These are phyloP conservation scores for Rhagoletis zephyria DNA, from an alignment of 1,140 invertebrate species.

Conservation along the genomic window DNA sequence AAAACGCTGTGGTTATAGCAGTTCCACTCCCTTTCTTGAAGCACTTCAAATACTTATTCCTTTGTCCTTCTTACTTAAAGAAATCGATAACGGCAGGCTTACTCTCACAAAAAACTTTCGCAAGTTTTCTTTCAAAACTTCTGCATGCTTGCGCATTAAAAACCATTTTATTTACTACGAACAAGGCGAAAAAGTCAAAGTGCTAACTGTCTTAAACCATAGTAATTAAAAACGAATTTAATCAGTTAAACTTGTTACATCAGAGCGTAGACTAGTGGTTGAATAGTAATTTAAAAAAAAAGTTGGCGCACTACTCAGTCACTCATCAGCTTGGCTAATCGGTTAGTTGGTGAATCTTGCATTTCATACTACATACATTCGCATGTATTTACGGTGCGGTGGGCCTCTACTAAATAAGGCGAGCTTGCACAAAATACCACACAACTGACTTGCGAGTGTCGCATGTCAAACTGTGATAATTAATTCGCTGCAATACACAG, in stretches of 20 bases:
- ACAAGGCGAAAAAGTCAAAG: not conserved
- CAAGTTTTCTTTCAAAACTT: no score
- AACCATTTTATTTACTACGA: not conserved
- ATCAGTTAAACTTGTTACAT: slow-evolving; percentile 45
- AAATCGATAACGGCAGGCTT: no score
- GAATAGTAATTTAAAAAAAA: slow-evolving; percentile 14
- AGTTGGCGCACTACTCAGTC: not conserved
- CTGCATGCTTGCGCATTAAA: not conserved
- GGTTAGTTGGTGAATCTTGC: no score
- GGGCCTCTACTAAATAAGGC: no score
- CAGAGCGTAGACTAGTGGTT: not conserved
- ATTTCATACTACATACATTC: no score
- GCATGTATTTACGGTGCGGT: no score
- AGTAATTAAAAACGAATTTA: slow-evolving; percentile 35
- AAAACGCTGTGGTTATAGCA: no score
- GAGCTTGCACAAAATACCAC: no score
- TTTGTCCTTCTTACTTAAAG: no score
- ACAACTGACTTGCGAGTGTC: not conserved
- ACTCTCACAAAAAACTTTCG: no score
- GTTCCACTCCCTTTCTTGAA: no score
- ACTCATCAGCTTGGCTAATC: not conserved
- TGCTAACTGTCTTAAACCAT: not conserved
- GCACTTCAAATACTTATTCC: no score
- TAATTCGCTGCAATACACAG: slow-evolving; percentile 14
- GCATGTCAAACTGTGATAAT: slow-evolving; percentile 40